Conservation (phyloP, 2,113 vertebrate genomes). For the Panurus biarmicus region DNA sequence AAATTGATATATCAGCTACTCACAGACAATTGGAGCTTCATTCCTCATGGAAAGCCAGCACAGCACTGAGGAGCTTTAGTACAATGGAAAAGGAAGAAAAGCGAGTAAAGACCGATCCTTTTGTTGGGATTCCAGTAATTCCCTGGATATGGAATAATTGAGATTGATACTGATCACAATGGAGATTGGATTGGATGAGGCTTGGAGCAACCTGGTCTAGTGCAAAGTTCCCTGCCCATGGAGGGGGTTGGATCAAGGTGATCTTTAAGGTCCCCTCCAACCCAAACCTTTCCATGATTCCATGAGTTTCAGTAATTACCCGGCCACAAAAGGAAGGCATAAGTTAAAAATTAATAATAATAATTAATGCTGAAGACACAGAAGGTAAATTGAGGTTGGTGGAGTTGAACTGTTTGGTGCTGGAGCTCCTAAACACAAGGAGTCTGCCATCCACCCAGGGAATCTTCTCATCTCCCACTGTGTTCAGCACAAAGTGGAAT, state of each 20-base stretch:
- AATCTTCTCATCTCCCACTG: not conserved
- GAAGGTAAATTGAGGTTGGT: not conserved
- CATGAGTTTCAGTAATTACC: not conserved
- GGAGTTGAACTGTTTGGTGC: not conserved
- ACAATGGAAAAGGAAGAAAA: not conserved
- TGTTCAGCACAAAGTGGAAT: accelerated
- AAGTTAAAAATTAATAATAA: not conserved
- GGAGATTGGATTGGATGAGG: not conserved
- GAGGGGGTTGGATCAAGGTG: not conserved
- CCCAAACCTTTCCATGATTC: not conserved
- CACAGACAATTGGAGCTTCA: not conserved
- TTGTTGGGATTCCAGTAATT: not conserved
- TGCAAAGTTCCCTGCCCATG: not conserved
- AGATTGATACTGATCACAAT: not conserved
- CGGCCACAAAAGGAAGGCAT: not conserved
- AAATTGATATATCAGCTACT: conserved; percentile 49
- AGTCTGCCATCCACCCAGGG: not conserved
- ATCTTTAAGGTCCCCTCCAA: not conserved
- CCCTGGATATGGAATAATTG: not conserved
- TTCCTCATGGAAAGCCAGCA: not conserved
- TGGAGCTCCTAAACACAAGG: not conserved
- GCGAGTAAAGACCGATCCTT: not conserved
- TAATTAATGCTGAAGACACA: not conserved
- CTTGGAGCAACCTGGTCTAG: not conserved
- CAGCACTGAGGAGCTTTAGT: not conserved